Base-by-base conservation (phyloP, 1,140 invertebrate genomes). In the Drosophila sulfurigaster region DNA sequence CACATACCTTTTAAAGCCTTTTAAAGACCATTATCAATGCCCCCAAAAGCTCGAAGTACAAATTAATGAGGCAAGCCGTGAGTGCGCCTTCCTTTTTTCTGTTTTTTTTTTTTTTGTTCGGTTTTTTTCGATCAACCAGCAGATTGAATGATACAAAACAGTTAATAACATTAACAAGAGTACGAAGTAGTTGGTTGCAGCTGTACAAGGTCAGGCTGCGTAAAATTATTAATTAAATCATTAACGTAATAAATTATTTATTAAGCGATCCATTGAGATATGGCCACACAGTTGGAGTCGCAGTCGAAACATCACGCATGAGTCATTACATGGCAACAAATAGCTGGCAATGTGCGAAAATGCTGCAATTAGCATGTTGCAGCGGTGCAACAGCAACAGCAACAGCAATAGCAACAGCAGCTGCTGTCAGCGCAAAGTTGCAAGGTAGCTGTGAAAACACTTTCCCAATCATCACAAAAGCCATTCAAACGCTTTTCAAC, bases 381-480 rank as follows among this genome's bases (percentile, higher is more conserved):
- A 66, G 16, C 15, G 30, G 52, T 8, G 5, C 20, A 25, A 25
- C 20, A 25, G 20, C 20, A 25, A 20, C 20, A 3, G 20, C 1
- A 16, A 16, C 1, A 16, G 16, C 16, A 20, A 20, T 20, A 20
- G 20, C 28, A 32, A 30, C 49, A 20, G 8, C 41, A 20, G 66
- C 16, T 13, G 15, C 56, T 68, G 68, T 49, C 71, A 38, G 52
- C 35, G 30, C 13, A n/a, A 73, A 73, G 76, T 60, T 48, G 68
- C 78, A 65, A 66, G 62, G 69, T 65, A 65, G 66, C 80, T 81
- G 74, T 75, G 75, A 81, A 87, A 88, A 88, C 82, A 87, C 82
- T 87, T 87, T 87, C 83, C 83, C 85, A 87, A 83, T 87, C 83
- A 87, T 87, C 83, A 25, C 20, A 25, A 89, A 89, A 87, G 80